Evolutionary conservation across 2,888 invertebrate species (phyloP).

Genomic region (Agrochola litura): DNA sequence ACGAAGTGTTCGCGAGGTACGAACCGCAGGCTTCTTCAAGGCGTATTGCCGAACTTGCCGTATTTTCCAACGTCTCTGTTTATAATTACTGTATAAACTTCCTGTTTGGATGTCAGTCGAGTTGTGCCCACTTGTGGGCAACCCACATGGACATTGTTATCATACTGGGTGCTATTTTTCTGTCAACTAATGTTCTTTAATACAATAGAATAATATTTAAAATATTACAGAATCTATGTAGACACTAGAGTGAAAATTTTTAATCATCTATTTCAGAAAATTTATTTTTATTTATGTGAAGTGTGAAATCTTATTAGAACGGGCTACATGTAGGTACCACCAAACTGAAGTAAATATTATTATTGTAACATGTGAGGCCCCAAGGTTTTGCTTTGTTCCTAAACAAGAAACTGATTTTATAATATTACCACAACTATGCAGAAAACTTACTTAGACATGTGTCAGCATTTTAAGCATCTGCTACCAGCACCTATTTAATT

Average conservation of each 20-base stretch:
- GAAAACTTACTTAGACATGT: neutral
- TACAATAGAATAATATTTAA: neutral
- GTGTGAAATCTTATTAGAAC: conserved; percentile 32
- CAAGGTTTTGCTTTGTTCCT: conserved; percentile 21
- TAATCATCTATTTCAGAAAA: neutral
- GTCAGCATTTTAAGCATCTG: neutral
- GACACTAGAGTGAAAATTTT: neutral
- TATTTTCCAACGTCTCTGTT: conserved; percentile 20
- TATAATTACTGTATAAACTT: conserved; percentile 18
- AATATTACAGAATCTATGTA: neutral
- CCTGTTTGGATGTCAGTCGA: conserved; percentile 10
- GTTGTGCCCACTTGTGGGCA: conserved; percentile 22
- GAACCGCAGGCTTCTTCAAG: conserved; percentile 30
- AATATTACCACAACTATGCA: neutral
- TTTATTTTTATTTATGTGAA: neutral
- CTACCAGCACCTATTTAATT: conserved; percentile 15
- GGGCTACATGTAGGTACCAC: neutral
- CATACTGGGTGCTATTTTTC: conserved; percentile 12
- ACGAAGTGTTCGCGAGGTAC: conserved; percentile 52
- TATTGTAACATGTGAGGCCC: neutral
- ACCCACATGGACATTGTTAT: conserved; percentile 53
- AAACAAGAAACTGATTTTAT: neutral
- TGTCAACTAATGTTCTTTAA: conserved; percentile 13
- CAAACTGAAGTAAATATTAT: neutral
- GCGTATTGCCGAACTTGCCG: conserved; percentile 24